A percentile compares a stretch with the other conserved stretches of the same genome.
Evolutionary conservation across 1,140 invertebrate species (phyloP).

Genomic region (Brachionus paranguensis): DNA sequence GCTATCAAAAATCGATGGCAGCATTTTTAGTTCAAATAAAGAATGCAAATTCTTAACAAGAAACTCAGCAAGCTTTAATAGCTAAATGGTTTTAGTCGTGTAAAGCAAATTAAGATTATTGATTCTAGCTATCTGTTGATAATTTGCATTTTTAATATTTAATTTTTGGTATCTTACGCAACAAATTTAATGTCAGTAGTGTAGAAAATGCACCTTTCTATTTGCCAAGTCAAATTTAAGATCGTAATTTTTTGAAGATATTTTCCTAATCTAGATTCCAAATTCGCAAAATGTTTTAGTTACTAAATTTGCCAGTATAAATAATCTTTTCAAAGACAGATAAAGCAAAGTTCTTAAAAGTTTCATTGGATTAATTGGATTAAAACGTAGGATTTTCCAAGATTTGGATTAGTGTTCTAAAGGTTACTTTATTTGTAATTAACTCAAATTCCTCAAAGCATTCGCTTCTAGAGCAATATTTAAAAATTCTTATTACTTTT

Average conservation of each 20-base stretch:
- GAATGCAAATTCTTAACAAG: neutral
- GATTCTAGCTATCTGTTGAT: constrained; percentile 10
- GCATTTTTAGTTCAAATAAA: neutral
- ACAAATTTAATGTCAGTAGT: constrained; percentile 1
- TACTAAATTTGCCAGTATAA: neutral
- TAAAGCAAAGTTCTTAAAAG: neutral
- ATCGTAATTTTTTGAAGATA: neutral
- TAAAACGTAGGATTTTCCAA: neutral
- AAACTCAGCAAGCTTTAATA: neutral
- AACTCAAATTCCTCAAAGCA: neutral
- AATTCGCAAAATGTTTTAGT: neutral
- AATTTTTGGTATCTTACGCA: neutral
- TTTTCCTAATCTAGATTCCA: neutral
- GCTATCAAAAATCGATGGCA: neutral
- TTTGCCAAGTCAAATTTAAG: neutral
- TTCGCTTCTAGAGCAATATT: neutral
- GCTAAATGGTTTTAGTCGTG: neutral
- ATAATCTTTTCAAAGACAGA: neutral
- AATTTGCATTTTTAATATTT: constrained; percentile 9
- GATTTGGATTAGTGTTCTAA: neutral
- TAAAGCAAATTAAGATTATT: neutral
- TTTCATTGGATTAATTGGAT: neutral
- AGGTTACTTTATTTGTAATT: neutral
- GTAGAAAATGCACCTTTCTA: constrained; percentile 4
- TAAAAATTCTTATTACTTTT: neutral